These are phyloP conservation scores for Halichondria panicea DNA, from an alignment of 37 sponge, comb jelly and placozoan genomes.

Conservation along the genomic window DNA sequence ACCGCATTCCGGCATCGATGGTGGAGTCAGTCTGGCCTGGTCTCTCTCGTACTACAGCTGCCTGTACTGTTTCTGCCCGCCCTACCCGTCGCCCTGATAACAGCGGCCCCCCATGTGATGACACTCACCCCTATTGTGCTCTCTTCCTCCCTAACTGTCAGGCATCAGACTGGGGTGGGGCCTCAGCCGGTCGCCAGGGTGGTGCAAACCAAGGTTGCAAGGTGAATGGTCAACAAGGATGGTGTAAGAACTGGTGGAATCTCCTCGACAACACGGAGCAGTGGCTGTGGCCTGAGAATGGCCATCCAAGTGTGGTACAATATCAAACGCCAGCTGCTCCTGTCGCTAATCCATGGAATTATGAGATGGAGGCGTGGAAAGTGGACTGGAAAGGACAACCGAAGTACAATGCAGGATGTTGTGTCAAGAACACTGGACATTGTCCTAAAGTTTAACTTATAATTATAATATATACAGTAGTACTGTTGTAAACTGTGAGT, in stretches of 20 bases:
- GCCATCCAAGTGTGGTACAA: conserved; percentile 27
- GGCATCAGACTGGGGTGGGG: conserved; percentile 31
- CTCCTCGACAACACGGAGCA: conserved; percentile 41
- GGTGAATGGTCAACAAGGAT: conserved; percentile 41
- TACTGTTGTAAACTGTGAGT: no score
- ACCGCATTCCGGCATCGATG: conserved; percentile 19
- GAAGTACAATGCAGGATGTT: conserved; percentile 10
- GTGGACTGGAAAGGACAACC: conserved; percentile 27
- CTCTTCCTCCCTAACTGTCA: conserved; percentile 58
- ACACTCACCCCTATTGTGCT: conserved; percentile 37
- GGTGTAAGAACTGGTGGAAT: conserved; percentile 55
- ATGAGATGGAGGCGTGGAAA: conserved; percentile 48
- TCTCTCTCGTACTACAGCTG: conserved; percentile 35
- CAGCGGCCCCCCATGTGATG: conserved; percentile 42
- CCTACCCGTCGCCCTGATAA: conserved; percentile 27
- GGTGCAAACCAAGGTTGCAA: conserved; percentile 47
- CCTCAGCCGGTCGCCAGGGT: conserved; percentile 26
- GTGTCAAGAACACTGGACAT: no score
- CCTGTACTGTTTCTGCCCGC: conserved; percentile 11
- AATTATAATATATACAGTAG: no score
- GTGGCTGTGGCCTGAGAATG: conserved; percentile 49
- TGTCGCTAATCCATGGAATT: conserved; percentile 45
- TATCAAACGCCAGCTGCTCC: conserved; percentile 36
- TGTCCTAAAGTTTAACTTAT: no score
- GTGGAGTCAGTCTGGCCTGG: conserved; percentile 31